A percentile compares a stretch with the other conserved stretches of the same genome.
phyloP scores from a whole-genome alignment of 2,888 invertebrate genomes.

The Mesoligia furuncula region DNA sequence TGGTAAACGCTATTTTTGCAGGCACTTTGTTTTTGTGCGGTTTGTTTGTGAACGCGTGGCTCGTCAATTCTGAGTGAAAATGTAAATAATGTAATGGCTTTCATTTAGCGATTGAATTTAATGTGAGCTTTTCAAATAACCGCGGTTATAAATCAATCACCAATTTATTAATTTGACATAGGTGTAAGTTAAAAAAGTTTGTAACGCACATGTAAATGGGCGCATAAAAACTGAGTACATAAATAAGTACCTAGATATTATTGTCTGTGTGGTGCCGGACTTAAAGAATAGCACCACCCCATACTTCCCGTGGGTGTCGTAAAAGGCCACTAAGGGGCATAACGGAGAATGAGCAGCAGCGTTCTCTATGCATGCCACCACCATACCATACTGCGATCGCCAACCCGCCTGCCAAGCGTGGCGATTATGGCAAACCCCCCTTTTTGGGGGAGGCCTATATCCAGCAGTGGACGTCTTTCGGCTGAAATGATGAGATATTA shows the following conservation, averaged over 20 bases:
- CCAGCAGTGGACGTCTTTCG: too few relatives aligned
- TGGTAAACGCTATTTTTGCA: conserved; percentile 75
- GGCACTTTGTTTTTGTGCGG: conserved; percentile 73
- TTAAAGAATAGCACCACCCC: too few relatives aligned
- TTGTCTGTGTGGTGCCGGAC: too few relatives aligned
- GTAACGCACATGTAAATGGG: conserved; percentile 15
- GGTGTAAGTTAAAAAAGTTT: conserved; percentile 21
- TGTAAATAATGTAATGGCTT: conserved; percentile 73
- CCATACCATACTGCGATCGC: too few relatives aligned
- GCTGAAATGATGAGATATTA: too few relatives aligned
- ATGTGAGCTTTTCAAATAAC: conserved; percentile 68
- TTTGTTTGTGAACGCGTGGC: conserved; percentile 71
- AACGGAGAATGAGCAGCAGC: too few relatives aligned
- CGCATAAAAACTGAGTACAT: conserved; percentile 35
- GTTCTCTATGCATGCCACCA: too few relatives aligned
- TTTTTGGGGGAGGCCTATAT: too few relatives aligned
- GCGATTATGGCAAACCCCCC: too few relatives aligned
- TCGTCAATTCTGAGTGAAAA: conserved; percentile 70
- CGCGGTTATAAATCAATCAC: conserved; percentile 43
- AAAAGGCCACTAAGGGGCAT: too few relatives aligned
- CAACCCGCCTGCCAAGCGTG: too few relatives aligned
- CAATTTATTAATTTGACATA: conserved; percentile 33
- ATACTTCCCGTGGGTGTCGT: too few relatives aligned
- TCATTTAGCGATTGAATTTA: conserved; percentile 70
- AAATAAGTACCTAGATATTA: conserved; percentile 36